These are phyloP conservation scores for Zaprionus obscuricornis DNA, from an alignment of 2,888 invertebrate species.

Conservation along the genomic window DNA sequence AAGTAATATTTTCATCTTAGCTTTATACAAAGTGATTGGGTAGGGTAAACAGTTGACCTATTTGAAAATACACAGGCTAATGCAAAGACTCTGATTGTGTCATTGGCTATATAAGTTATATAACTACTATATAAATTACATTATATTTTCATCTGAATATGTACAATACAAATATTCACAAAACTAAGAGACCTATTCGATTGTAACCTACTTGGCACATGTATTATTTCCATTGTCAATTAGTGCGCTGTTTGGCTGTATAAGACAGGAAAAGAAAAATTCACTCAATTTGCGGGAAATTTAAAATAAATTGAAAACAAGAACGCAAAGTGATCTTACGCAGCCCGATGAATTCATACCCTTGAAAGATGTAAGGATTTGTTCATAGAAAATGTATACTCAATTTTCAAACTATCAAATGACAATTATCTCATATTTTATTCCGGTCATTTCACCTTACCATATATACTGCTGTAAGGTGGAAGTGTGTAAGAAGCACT, in stretches of 20 bases:
- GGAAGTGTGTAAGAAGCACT: too few species aligned
- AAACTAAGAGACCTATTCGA: constrained; percentile 14
- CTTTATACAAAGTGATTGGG: constrained; percentile 24
- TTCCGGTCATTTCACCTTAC: too few species aligned
- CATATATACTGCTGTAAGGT: too few species aligned
- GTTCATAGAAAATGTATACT: too few species aligned
- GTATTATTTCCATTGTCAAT: constrained; percentile 26
- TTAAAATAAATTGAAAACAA: constrained; percentile 46
- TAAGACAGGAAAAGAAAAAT: neutral
- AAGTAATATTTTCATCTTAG: neutral
- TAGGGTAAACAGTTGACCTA: constrained; percentile 42
- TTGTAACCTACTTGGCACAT: constrained; percentile 38
- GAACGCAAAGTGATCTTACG: too few species aligned
- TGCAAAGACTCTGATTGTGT: constrained; percentile 31
- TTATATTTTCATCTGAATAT: too few species aligned
- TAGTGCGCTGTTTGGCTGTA: neutral
- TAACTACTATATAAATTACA: too few species aligned
- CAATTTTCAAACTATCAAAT: too few species aligned
- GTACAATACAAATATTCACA: neutral
- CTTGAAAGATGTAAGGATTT: too few species aligned
- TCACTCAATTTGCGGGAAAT: constrained; percentile 11
- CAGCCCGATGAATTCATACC: too few species aligned
- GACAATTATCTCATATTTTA: too few species aligned
- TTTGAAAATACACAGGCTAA: neutral
- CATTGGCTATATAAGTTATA: constrained; percentile 4